Evolutionary conservation across 2,888 invertebrate genomes (phyloP).

Genomic region (Callinectes sapidus): DNA sequence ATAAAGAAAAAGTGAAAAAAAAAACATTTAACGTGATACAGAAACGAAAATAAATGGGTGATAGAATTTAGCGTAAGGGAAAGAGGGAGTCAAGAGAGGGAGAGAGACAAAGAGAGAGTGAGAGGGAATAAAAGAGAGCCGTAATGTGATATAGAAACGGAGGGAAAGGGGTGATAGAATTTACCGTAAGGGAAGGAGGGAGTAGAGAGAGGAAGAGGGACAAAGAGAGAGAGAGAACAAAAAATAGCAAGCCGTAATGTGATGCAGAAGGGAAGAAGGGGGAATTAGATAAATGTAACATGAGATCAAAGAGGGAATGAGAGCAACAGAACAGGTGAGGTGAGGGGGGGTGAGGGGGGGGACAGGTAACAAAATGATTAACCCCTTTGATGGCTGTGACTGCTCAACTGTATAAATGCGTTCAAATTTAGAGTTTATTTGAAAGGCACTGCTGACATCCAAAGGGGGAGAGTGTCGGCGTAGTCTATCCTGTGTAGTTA

Average conservation of each 20-base stretch:
- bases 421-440: too few relatives aligned
- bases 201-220: neutral
- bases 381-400: neutral
- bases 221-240: neutral
- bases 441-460: too few relatives aligned
- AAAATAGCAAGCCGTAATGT: neutral
- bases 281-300: neutral
- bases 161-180: neutral
- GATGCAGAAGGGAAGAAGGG: neutral
- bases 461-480: too few relatives aligned
- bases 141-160: neutral
- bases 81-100: neutral
- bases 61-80: neutral
- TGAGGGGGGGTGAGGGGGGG: too few relatives aligned
- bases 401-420: neutral
- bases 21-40: neutral
- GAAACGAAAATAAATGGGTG: neutral
- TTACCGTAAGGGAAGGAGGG: neutral
- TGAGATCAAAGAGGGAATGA: neutral
- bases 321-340: neutral
- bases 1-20: neutral
- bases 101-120: neutral
- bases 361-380: neutral
- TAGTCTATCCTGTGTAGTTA: too few relatives aligned
- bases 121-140: neutral